Evolutionary conservation across 2,797 vertebrate species (phyloP).

Genomic region (Mergus octosetaceus): DNA sequence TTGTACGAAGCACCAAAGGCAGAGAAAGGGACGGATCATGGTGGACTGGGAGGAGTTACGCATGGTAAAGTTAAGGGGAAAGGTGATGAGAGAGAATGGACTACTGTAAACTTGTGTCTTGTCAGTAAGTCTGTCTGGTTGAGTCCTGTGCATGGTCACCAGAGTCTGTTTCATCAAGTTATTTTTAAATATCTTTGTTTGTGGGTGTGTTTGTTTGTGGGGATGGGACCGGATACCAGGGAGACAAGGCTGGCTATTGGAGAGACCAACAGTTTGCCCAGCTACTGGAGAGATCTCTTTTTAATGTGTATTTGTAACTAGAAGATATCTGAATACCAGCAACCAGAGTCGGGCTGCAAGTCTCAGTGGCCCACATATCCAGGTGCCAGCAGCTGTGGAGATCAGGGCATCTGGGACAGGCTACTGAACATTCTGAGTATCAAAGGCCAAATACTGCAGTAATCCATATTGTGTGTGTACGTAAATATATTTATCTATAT

Average conservation of each 20-base stretch:
- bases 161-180: background rate
- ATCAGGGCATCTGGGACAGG: background rate
- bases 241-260: background rate
- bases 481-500: background rate
- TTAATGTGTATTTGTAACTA: background rate
- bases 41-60: background rate
- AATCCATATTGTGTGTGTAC: background rate
- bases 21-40: background rate
- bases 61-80: background rate
- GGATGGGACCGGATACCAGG: background rate
- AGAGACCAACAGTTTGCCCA: background rate
- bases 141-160: background rate
- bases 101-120: background rate
- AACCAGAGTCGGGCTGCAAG: background rate
- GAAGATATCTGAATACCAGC: background rate
- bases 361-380: background rate
- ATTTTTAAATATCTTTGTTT: background rate
- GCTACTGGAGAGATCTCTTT: background rate
- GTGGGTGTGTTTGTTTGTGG: background rate
- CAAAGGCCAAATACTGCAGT: background rate
- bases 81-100: background rate
- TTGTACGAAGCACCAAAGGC: background rate
- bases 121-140: background rate
- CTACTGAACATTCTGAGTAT: background rate
- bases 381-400: background rate